Conservation (phyloP, 1,140 invertebrate genomes). For the Micrasema minimum region DNA sequence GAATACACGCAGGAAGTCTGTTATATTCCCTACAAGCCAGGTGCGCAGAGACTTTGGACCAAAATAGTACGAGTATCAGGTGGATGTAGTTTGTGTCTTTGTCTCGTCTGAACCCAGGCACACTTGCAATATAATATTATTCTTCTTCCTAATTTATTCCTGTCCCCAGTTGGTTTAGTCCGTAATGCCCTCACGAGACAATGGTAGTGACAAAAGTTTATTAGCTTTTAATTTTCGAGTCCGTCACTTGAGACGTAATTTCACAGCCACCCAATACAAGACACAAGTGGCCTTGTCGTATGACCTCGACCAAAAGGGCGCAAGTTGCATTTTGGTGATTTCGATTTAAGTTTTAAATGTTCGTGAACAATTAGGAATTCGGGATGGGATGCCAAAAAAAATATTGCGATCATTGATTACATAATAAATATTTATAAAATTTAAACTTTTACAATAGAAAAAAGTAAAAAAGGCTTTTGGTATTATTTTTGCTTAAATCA, state of each 20-base stretch:
- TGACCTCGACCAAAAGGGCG: background rate
- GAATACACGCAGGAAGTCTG: too few species aligned
- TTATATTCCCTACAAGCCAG: too few species aligned
- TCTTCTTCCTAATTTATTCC: too few species aligned
- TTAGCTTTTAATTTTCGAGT: constrained; percentile 18
- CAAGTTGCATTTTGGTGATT: background rate
- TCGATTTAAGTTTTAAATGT: background rate
- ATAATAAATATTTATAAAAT: background rate
- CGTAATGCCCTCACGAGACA: too few species aligned
- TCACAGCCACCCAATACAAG: background rate
- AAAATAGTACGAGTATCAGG: too few species aligned
- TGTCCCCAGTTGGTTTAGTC: too few species aligned
- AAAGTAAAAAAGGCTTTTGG: too few species aligned
- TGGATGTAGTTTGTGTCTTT: too few species aligned
- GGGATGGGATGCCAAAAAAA: background rate
- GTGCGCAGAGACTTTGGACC: too few species aligned
- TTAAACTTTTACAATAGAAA: background rate
- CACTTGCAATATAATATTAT: too few species aligned
- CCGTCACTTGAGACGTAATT: constrained; percentile 10
- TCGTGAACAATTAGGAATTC: background rate
- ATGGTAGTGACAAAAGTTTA: constrained; percentile 6
- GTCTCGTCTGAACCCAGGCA: too few species aligned
- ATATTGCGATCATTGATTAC: background rate
- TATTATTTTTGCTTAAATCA: too few species aligned
- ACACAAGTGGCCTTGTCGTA: background rate